These are phyloP conservation scores for Psittacula cyanocephala DNA, from an alignment of 2,113 vertebrate genomes.

Conservation along the genomic window DNA sequence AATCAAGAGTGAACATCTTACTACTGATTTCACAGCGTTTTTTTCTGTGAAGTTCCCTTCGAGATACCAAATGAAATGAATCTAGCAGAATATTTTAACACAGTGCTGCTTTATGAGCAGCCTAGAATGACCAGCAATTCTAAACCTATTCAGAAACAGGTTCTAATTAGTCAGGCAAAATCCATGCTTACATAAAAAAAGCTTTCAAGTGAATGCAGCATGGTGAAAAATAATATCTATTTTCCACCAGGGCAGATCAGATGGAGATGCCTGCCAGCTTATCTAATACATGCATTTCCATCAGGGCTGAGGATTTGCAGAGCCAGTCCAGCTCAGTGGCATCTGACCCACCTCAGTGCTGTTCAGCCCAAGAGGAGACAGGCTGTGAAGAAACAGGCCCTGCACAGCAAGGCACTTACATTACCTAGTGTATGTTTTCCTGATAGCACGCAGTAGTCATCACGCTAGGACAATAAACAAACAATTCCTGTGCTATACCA, in stretches of 20 bases:
- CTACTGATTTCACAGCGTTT: not conserved
- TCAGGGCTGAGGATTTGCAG: conserved; percentile 8
- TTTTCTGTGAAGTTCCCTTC: not conserved
- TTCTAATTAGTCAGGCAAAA: not conserved
- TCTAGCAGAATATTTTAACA: not conserved
- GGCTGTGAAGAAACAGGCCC: not conserved
- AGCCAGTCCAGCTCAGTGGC: not conserved
- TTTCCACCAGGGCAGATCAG: not conserved
- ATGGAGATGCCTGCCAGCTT: not conserved
- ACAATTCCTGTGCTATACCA: not conserved
- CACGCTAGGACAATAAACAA: not conserved
- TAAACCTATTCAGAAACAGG: not conserved
- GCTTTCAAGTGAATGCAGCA: not conserved
- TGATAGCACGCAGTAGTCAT: not conserved
- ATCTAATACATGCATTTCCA: not conserved
- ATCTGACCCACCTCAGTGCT: not conserved
- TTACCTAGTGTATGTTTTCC: not conserved
- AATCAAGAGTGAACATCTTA: not conserved
- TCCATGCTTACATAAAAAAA: not conserved
- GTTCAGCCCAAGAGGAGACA: not conserved
- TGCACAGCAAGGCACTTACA: not conserved
- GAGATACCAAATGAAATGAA: conserved; percentile 3
- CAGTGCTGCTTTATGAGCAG: not conserved
- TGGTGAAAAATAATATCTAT: not conserved
- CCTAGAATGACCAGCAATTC: not conserved